phyloP scores from a whole-genome alignment of 2,113 vertebrate genomes.

The Hyaena hyaena region DNA sequence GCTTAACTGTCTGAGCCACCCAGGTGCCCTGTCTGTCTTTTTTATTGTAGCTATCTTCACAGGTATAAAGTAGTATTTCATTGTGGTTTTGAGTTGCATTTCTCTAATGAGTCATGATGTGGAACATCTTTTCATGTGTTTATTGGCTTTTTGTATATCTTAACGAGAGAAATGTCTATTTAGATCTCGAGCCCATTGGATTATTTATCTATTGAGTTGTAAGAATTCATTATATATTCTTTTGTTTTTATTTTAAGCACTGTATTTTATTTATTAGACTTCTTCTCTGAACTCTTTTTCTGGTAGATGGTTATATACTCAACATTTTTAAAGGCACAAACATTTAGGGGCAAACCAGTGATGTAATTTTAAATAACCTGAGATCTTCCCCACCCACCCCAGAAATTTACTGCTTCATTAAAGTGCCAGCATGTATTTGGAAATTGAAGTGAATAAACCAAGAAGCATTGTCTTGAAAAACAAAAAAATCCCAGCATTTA shows the following conservation, averaged over 20 bases:
- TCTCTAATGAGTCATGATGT: not conserved
- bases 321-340: conserved; percentile 12
- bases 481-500: not conserved
- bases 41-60: not conserved
- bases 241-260: not conserved
- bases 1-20: too few species aligned
- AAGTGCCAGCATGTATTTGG: not conserved
- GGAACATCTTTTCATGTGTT: conserved; percentile 6
- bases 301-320: not conserved
- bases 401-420: conserved; percentile 22
- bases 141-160: not conserved
- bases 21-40: not conserved
- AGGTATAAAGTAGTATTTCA: not conserved
- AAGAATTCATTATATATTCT: conserved; percentile 16
- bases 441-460: conserved; percentile 17
- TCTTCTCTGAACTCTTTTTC: not conserved
- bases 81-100: conserved; percentile 21
- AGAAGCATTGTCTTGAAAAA: not conserved
- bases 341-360: not conserved
- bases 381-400: not conserved
- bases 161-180: conserved; percentile 31
- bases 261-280: not conserved
- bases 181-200: not conserved
- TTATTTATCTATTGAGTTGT: conserved; percentile 35
- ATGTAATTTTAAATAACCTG: conserved; percentile 25